Percentiles rank a stretch among this genome's conserved stretches.
These are phyloP conservation scores for Odontocolon sp. DNA, from an alignment of 2,888 invertebrate genomes.

Conservation along the genomic window DNA sequence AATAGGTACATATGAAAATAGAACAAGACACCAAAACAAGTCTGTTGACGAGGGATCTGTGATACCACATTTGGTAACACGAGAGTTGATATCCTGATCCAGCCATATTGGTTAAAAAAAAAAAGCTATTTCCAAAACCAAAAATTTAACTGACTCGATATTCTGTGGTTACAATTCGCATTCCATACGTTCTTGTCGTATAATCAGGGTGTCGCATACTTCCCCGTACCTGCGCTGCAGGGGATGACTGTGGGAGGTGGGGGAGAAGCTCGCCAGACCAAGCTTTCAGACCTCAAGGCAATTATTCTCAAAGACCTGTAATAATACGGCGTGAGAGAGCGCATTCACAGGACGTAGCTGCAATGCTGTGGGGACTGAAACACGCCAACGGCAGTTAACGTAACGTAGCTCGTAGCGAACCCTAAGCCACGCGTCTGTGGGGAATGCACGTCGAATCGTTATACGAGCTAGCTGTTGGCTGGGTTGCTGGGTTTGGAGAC, in stretches of 20 bases:
- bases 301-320: constrained; percentile 40
- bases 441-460: constrained; percentile 50
- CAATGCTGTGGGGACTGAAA: not conserved
- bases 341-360: not conserved
- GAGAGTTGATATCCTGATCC: too few species aligned
- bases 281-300: constrained; percentile 1
- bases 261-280: not conserved
- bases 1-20: too few species aligned
- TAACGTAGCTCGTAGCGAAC: constrained; percentile 4
- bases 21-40: too few species aligned
- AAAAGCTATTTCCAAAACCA: too few species aligned
- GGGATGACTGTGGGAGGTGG: too few species aligned
- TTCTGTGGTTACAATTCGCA: not conserved
- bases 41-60: too few species aligned
- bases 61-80: too few species aligned
- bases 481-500: constrained; percentile 7
- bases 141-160: not conserved
- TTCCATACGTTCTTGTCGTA: constrained; percentile 30
- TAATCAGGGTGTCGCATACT: constrained; percentile 1
- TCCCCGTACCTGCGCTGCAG: too few species aligned
- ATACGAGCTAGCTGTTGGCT: not conserved
- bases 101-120: too few species aligned
- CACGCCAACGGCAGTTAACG: constrained; percentile 1
- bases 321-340: constrained; percentile 24
- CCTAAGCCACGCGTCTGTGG: constrained; percentile 21